Conservation (phyloP, 2,888 invertebrate species). For the Drosophila melanocephala region DNA sequence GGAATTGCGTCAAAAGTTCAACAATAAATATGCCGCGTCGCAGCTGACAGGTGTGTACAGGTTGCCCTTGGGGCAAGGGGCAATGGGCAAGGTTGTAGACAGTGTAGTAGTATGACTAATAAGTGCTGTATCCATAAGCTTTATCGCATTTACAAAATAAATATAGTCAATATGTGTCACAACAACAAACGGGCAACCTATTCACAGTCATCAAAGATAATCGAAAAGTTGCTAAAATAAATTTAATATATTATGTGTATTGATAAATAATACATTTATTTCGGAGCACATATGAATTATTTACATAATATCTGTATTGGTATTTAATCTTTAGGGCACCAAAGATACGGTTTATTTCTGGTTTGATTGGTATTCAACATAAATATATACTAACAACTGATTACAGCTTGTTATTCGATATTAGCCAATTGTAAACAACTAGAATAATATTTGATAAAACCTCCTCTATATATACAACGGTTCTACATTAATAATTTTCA, state of each 20-base stretch:
- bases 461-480: not conserved
- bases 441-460: not conserved
- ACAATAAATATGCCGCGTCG: constrained; percentile 77
- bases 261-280: not conserved
- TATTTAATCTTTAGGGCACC: not conserved
- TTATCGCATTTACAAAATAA: constrained; percentile 7
- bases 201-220: constrained; percentile 15
- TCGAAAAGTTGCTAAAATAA: not conserved
- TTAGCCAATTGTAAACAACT: not conserved
- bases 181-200: constrained; percentile 2
- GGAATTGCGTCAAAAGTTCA: constrained; percentile 81
- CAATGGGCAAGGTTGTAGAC: constrained; percentile 5
- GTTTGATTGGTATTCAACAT: not conserved
- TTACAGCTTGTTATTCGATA: not conserved
- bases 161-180: constrained; percentile 2
- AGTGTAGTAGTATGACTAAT: not conserved
- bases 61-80: constrained; percentile 10
- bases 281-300: not conserved
- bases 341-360: not conserved
- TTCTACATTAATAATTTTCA: not conserved
- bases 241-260: not conserved
- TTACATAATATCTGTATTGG: not conserved
- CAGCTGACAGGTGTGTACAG: constrained; percentile 73
- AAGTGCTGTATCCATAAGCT: constrained; percentile 9
- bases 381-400: not conserved